These are phyloP conservation scores for Cryptocephalus primarius DNA, from an alignment of 2,888 invertebrate species.

Conservation along the genomic window DNA sequence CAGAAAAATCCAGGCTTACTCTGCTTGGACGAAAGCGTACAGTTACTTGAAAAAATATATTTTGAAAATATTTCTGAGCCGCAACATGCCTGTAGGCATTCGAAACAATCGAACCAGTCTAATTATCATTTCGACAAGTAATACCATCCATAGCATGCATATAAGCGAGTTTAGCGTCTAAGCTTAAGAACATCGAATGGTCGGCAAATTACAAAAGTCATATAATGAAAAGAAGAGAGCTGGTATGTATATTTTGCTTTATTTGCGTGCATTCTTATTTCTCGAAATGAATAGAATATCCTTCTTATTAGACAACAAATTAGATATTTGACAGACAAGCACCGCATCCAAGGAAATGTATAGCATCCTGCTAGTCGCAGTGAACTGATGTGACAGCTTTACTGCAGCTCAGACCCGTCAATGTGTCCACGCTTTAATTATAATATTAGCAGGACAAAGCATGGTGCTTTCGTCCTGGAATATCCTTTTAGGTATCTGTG, in stretches of 20 bases:
- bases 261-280: too few relatives aligned
- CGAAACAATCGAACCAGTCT: background rate
- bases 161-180: too few relatives aligned
- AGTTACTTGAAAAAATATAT: too few relatives aligned
- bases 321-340: constrained; percentile 6
- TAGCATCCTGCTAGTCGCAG: constrained; percentile 2
- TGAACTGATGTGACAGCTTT: constrained; percentile 7
- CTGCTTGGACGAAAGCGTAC: too few relatives aligned
- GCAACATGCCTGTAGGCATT: background rate
- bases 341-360: constrained; percentile 3
- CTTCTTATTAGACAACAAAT: background rate
- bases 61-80: background rate
- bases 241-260: too few relatives aligned
- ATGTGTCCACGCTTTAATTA: constrained; percentile 32
- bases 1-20: too few relatives aligned
- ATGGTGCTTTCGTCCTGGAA: constrained; percentile 6
- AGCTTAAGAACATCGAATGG: too few relatives aligned
- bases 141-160: background rate
- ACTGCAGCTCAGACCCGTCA: constrained; percentile 26
- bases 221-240: too few relatives aligned
- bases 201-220: too few relatives aligned
- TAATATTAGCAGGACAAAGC: constrained; percentile 27
- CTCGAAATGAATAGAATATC: too few relatives aligned
- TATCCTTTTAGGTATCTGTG: constrained; percentile 20
- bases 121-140: background rate